Base-by-base conservation (phyloP, 2,888 invertebrate species). In the Buathra laborator region DNA sequence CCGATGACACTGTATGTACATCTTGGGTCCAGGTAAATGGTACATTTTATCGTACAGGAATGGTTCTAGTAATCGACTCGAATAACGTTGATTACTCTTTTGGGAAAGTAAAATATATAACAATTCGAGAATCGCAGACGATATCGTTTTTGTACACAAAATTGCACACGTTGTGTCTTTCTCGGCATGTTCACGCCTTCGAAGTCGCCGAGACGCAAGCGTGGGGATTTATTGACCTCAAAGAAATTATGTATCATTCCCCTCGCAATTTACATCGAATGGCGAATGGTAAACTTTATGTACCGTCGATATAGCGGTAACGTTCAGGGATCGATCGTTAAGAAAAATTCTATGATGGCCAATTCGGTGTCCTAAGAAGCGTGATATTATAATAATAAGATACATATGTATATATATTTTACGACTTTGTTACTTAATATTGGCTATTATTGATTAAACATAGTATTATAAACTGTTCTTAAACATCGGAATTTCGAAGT, bases 211-310 rank as follows among this genome's bases (percentile, higher is more conserved):
- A 70, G 48, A 19, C 64, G 7, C 51, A 64, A 43, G 51, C 51
- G 14, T 71, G 62, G 64, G 66, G 51, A 16, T 71, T 43, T 64
- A 64, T 79, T 51, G 2, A 9, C 3, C 3, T 64, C 12, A 48
- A 79, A n/a, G 51, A 71, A 37, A 66, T 62, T 16, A 19, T 79
- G 24, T 16, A 51, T 16, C 51, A 71, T 64, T 24, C 53, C 37
- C 70, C 62, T 51, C 16, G 46, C 24, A 79, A 79, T 32, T 32
- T 51, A 37, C 64, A 79, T 71, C 12, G 48, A 16, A 79, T 79
- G 78, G 19, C 66, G 6, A 62, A 79, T 43, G 70, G 71, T 19
- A 79, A 70, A 16, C 16, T 79, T 12, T 79, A 79, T 48, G 70
- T 79, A 37, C 14, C 70, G 14, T 62, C 48, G n/a, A n/a, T 5